Conservation (phyloP, 1,140 invertebrate species). For the Protaetia brevitarsis region DNA sequence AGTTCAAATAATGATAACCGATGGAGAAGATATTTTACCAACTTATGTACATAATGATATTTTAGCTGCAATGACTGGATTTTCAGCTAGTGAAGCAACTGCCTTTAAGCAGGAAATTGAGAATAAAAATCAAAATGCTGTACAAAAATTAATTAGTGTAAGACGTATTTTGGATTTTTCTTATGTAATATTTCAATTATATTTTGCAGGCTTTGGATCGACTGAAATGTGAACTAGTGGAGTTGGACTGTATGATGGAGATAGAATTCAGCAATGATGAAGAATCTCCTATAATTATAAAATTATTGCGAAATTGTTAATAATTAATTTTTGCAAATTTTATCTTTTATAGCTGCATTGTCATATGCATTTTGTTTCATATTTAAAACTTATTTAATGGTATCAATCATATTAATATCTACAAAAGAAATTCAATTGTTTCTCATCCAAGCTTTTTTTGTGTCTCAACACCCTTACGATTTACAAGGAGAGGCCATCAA, state of each 20-base stretch:
- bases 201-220: conserved; percentile 7
- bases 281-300: conserved; percentile 11
- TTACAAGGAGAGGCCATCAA: no score
- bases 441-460: no score
- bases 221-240: background rate
- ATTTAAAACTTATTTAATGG: no score
- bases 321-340: background rate
- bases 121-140: conserved; percentile 29
- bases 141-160: conserved; percentile 12
- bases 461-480: no score
- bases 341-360: no score
- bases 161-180: background rate
- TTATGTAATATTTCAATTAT: background rate
- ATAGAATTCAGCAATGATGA: background rate
- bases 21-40: conserved; percentile 28
- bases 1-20: conserved; percentile 35
- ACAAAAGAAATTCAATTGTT: no score
- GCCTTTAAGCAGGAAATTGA: conserved; percentile 29
- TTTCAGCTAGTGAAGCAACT: conserved; percentile 26
- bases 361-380: no score
- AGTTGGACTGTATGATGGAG: conserved; percentile 13
- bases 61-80: conserved; percentile 30
- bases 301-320: background rate
- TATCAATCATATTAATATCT: no score
- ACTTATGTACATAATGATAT: conserved; percentile 34